Evolutionary conservation across 2,797 vertebrate genomes (phyloP).

Genomic region (Limnodromus scolopaceus): DNA sequence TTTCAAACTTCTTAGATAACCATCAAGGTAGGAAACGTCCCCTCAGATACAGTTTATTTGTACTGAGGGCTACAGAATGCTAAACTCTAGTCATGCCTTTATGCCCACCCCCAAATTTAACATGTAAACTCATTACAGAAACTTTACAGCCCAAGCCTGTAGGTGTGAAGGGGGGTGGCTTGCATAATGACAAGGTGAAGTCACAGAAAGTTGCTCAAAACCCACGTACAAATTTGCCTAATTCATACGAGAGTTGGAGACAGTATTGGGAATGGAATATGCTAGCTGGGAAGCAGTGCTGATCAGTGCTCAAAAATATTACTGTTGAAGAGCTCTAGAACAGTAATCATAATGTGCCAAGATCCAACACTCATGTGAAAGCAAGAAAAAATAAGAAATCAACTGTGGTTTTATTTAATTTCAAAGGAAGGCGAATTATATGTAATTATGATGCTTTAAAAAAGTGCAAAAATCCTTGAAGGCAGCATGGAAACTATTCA

Average conservation of each 20-base stretch:
- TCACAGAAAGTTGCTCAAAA: conserved; percentile 68
- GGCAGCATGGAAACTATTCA: background rate
- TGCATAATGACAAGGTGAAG: conserved; percentile 64
- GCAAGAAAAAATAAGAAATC: conserved; percentile 26
- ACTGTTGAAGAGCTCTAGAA: conserved; percentile 43
- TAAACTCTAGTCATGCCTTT: conserved; percentile 36
- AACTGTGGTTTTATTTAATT: background rate
- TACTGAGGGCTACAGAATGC: conserved; percentile 20
- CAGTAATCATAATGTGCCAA: conserved; percentile 6
- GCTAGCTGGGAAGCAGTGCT: conserved; percentile 29
- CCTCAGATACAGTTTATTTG: conserved; percentile 5
- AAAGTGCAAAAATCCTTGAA: conserved; percentile 39
- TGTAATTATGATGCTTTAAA: conserved; percentile 4
- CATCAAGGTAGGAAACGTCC: conserved; percentile 7
- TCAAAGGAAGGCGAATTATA: conserved; percentile 7
- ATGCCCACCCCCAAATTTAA: conserved; percentile 30
- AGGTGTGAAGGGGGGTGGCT: conserved; percentile 61
- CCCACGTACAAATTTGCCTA: conserved; percentile 63
- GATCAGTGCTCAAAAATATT: conserved; percentile 39
- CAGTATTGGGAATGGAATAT: conserved; percentile 10
- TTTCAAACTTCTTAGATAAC: conserved; percentile 38
- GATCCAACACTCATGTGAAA: conserved; percentile 2
- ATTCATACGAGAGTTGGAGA: conserved; percentile 47
- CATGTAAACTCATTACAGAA: conserved; percentile 42
- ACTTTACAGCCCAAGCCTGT: conserved; percentile 51